Base-by-base conservation (phyloP, 1,140 invertebrate species). In the Nomia melanderi region DNA sequence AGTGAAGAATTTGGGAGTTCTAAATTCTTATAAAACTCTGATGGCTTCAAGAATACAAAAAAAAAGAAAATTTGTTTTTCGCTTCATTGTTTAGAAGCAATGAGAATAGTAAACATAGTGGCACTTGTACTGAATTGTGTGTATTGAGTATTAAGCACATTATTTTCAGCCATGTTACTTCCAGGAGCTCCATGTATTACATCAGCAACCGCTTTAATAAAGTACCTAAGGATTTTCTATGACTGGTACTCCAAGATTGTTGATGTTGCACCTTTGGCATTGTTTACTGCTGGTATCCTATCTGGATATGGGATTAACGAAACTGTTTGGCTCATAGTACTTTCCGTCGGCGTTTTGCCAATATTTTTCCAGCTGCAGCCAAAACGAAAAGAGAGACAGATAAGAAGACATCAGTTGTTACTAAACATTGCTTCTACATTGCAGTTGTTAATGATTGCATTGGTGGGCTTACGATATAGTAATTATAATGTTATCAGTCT, bases 201-300 rank as follows among this genome's bases (percentile, higher is more conserved):
- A 31, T 65, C 80, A 17, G 47, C 80, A 25, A 82, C 53, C 31
- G 20, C 27, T 50, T 29, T 86, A 69, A 85, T 87, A 17, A 89
- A 86, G 66, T 78, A 81, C 29, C 88, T 91, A 72, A 82, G 90
- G 77, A 89, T 86, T 47, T 91, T 88, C 76, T 92, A 92, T n/a
- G 87, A 91, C 33, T 83, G 85, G 67, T 89, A 89, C 36, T 88
- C 90, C 62, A 89, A 83, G 67, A 78, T 91, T 0, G 83, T 88
- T 50, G 89, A 91, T 65, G 78, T 91, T 64, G 79, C 90, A 62
- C 90, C 90, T 53, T 86, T 91, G 78, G 88, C 87, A 69, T 87
- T 91, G 66, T 86, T 92, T 64, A 88, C 90, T 7, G 87, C 83
- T n/a, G 90, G 91, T 82, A 88, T 91, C 66, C 82, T 91, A 67